Evolutionary conservation across 2,888 invertebrate species (phyloP).

Genomic region (Pyrrhia umbra): DNA sequence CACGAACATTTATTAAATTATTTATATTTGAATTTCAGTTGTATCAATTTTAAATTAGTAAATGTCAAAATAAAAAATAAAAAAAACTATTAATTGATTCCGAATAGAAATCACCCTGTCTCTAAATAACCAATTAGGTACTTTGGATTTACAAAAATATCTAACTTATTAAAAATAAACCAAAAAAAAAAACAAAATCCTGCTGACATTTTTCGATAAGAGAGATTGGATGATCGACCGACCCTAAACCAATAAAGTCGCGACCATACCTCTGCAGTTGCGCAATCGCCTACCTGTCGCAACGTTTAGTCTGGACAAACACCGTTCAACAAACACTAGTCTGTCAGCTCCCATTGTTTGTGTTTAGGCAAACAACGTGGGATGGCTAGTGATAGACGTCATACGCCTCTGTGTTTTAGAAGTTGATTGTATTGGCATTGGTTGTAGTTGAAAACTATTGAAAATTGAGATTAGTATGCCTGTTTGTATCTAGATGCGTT

Average conservation of each 20-base stretch:
- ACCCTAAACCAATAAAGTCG: slow-evolving; percentile 4
- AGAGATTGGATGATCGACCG: not conserved
- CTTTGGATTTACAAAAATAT: no score
- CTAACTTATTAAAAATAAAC: no score
- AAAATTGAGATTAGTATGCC: no score
- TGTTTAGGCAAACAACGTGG: slow-evolving; percentile 58
- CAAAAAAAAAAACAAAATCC: no score
- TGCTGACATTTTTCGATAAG: not conserved
- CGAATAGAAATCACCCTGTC: no score
- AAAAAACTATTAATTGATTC: no score
- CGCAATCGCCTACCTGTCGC: slow-evolving; percentile 62
- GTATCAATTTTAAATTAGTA: no score
- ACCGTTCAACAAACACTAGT: slow-evolving; percentile 76
- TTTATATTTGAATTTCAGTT: no score
- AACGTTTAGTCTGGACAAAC: slow-evolving; percentile 74
- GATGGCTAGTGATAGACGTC: slow-evolving; percentile 34
- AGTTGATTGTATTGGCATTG: slow-evolving; percentile 2
- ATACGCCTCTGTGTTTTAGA: slow-evolving; percentile 22
- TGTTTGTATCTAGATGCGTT: no score
- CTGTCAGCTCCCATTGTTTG: slow-evolving; percentile 83
- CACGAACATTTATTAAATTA: not conserved
- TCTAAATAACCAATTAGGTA: no score
- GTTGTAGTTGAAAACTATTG: not conserved
- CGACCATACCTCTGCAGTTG: slow-evolving; percentile 21
- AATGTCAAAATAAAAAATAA: no score